Percentiles rank a stretch among this genome's conserved stretches.
These are phyloP conservation scores for Coronaproctus castanopsis DNA, from an alignment of 2,888 invertebrate genomes.

Conservation along the genomic window DNA sequence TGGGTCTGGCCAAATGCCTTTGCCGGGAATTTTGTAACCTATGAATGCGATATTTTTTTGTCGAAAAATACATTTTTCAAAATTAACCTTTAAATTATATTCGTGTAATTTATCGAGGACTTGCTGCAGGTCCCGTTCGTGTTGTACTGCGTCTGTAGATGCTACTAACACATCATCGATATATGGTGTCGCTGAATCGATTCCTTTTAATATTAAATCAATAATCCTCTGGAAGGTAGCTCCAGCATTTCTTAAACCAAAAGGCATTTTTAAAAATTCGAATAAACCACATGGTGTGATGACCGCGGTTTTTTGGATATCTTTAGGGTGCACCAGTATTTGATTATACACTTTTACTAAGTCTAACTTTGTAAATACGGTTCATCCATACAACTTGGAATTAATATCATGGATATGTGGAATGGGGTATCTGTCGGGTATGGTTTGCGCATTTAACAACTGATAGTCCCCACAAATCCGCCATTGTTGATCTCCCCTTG, in stretches of 20 bases:
- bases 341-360: constrained; percentile 20
- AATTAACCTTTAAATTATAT: background rate
- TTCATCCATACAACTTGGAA: constrained; percentile 7
- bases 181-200: constrained; percentile 1
- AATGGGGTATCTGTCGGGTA: constrained; percentile 6
- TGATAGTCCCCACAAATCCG: constrained; percentile 9
- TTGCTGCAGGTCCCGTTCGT: background rate
- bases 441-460: constrained; percentile 1
- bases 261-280: constrained; percentile 18
- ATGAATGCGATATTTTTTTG: constrained; percentile 1
- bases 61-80: background rate
- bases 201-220: background rate
- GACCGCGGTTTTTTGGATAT: constrained; percentile 22
- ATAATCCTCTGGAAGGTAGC: constrained; percentile 8
- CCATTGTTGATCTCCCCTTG: constrained; percentile 1
- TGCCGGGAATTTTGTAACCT: background rate
- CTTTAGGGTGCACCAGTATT: constrained; percentile 19
- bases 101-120: background rate
- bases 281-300: constrained; percentile 20
- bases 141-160: background rate
- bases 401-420: constrained; percentile 14
- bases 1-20: background rate
- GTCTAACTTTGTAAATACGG: constrained; percentile 14
- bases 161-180: constrained; percentile 8
- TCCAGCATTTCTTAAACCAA: constrained; percentile 18